Base-by-base conservation (phyloP, 2,888 invertebrate genomes). In the Chalcosyrphus nemorum region DNA sequence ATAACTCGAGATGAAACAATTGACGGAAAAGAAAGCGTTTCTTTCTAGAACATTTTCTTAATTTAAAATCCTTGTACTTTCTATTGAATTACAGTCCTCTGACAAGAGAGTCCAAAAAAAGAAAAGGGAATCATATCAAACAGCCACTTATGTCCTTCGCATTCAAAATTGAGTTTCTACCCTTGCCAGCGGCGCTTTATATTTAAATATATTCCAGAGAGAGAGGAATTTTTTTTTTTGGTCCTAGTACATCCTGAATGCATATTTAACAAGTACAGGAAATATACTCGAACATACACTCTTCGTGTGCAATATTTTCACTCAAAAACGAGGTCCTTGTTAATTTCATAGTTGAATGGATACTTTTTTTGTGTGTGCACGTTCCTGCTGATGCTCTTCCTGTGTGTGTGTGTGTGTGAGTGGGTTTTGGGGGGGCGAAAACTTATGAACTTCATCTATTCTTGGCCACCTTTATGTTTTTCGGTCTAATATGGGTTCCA, bases 321-420 rank as follows among this genome's bases (percentile, higher is more conserved):
- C 54, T 47, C 56, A 32, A 66, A 82, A 63, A 70, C 68, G 57
- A 70, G 63, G 80, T 85, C 81, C 81, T 85, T 85, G 85, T 85
- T 85, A 85, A 85, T 85, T 85, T 85, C 85, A 85, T 85, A 85
- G 81, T 85, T 71, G 85, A 85, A 81, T 85, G 85, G 85, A 61
- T 85, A 74, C 72, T 68, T 81, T 76, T 78, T 84, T 72, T 68
- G 54, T 81, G 71, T n/a, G n/a, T n/a, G n/a, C n/a, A n/a, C 68
- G 61, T 71, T 75, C 72, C 66, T 68, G 61, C 75, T 75, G 68
- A 72, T 71, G 54, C n/a, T 54, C 13, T 29, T n/a, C n/a, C n/a
- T n/a, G 19, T 17, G 27, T n/a, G n/a, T 4, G 32, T 24, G 56
- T 9, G 0, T 7, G 2, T 56, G 24, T 35, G 7, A 6, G 41